Base-by-base conservation (phyloP, 1,140 invertebrate species). In the Drosophila willistoni region DNA sequence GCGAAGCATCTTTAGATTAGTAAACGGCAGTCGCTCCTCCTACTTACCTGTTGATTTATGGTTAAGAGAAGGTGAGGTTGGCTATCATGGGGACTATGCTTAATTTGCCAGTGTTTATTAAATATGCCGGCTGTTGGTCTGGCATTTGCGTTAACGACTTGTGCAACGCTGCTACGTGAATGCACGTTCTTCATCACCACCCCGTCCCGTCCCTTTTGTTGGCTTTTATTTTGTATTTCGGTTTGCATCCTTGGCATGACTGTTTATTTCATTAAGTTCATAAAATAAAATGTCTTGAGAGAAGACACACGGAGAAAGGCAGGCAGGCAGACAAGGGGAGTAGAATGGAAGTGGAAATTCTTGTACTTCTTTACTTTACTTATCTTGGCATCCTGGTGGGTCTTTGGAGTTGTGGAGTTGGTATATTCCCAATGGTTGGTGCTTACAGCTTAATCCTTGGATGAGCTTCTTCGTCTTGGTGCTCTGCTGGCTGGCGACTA, bases 21-120 rank as follows among this genome's bases (percentile, higher is more conserved):
- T 7, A 7, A 29, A 47, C 14, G 7, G 44, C 2, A 9, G 44
- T 22, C 14, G 7, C 14, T 17, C 2, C 44, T 67, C 70, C 44
- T 42, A 77, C 66, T 70, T 71, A 77, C 73, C 74, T 77, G 74
- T 77, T 77, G 73, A 77, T 77, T 77, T 77, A 77, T 77, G 74
- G 44, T 12, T 12, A 12, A 12, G 36, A 61, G 36, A 61, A 29
- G 29, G 61, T 22, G 9, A 6, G 13, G 25, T 29, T 14, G 47
- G 14, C 41, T 54, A 51, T 51, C 44, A 22, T 51, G 19, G 44
- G 44, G 63, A 44, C 47, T 56, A 61, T 77, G 78, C 84, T 87
- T 89, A 82, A 83, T 87, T 86, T 79, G 79, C 83, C 55, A 77
- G 76, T 83, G 79, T 87, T 87, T 87, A 87, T 87, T 87, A 87